Conservation (phyloP, 2,888 invertebrate species). For the Meta bourneti region DNA sequence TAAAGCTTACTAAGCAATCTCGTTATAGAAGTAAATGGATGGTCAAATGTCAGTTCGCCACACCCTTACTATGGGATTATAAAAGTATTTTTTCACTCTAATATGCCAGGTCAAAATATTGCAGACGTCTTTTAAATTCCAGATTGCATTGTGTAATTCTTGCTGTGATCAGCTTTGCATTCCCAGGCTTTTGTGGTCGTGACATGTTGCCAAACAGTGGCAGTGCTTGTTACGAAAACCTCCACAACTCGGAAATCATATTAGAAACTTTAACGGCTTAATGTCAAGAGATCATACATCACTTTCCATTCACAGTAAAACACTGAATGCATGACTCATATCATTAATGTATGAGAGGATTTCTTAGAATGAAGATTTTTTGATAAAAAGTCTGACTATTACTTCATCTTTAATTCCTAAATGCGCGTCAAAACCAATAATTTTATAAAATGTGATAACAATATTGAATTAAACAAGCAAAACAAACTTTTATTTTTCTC, state of each 20-base stretch:
- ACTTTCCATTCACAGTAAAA: too few species aligned
- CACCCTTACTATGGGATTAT: slow-evolving; percentile 46
- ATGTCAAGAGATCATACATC: background rate
- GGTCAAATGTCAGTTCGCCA: slow-evolving; percentile 71
- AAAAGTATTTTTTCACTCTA: slow-evolving; percentile 18
- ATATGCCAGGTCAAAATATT: slow-evolving; percentile 47
- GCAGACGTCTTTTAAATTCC: slow-evolving; percentile 9
- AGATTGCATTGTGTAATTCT: slow-evolving; percentile 44
- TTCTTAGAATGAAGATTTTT: too few species aligned
- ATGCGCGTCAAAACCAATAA: too few species aligned
- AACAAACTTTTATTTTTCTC: too few species aligned
- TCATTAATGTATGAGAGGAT: too few species aligned
- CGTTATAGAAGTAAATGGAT: slow-evolving; percentile 65
- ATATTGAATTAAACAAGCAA: too few species aligned
- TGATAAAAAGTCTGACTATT: too few species aligned
- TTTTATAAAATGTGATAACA: too few species aligned
- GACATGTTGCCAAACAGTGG: slow-evolving; percentile 13
- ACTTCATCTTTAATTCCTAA: too few species aligned
- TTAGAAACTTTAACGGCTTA: background rate
- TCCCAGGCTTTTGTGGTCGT: slow-evolving; percentile 35
- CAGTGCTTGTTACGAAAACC: slow-evolving; percentile 33
- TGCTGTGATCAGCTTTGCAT: slow-evolving; percentile 6
- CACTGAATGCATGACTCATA: too few species aligned
- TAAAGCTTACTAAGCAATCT: slow-evolving; percentile 46
- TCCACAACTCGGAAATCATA: background rate